phyloP scores from a whole-genome alignment of 2,113 vertebrate genomes.

The Lepisosteus osseus region DNA sequence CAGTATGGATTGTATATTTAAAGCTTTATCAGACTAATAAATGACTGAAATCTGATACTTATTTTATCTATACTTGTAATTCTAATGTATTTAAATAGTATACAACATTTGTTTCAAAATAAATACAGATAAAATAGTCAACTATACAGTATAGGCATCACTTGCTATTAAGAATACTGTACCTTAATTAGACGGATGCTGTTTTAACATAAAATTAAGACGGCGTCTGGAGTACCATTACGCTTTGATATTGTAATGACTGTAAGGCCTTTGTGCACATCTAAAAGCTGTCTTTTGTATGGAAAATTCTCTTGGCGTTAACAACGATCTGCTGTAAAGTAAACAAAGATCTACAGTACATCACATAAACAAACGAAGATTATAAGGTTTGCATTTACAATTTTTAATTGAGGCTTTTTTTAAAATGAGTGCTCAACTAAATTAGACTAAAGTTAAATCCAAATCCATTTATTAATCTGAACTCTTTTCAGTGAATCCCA shows the following conservation, averaged over 20 bases:
- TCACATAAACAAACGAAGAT: conserved; percentile 4
- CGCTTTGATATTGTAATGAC: neutral
- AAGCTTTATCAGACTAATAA: too few species aligned
- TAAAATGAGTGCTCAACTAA: neutral
- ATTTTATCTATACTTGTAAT: too few species aligned
- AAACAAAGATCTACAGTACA: neutral
- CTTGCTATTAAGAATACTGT: neutral
- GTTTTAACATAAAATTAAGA: neutral
- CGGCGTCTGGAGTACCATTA: neutral
- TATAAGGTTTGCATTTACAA: conserved; percentile 3
- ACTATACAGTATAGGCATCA: too few species aligned
- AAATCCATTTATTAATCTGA: too few species aligned
- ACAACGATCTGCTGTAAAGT: neutral
- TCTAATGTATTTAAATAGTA: too few species aligned
- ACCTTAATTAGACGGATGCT: neutral
- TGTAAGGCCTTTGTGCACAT: neutral
- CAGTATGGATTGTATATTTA: too few species aligned
- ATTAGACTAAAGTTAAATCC: neutral
- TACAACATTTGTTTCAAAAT: too few species aligned
- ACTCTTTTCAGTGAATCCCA: too few species aligned
- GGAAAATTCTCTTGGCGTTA: conserved; percentile 7
- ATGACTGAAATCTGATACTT: too few species aligned
- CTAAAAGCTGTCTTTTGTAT: conserved; percentile 4
- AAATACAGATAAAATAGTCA: too few species aligned
- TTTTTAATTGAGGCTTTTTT: neutral